Evolutionary conservation across 2,797 vertebrate genomes (phyloP), one percentile per base, ranked within the genome.

Genomic region (Natrix natrix): DNA sequence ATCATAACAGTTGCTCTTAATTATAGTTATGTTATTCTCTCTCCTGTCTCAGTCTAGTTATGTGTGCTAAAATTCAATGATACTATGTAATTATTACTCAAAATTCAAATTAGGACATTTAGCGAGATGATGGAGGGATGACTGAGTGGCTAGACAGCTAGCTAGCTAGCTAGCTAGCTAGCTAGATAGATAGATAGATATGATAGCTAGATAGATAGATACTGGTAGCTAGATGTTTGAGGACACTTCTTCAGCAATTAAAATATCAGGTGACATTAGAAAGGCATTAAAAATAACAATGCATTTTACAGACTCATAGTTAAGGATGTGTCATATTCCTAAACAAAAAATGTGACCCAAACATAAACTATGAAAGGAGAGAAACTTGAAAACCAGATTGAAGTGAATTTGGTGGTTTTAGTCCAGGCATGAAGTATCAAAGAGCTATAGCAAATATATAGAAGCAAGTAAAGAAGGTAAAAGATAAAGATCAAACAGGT

Each of bases 61-160:
- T 43, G 32, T 83, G 87, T 89, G 89, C 91, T 88, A 94, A 93
- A 94, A 94, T 78, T 61, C 56, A 61, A 48, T 78, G 94, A 90
- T 92, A 93, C 89, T 93, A 37, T 90, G 55, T 87, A 95, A 74
- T 89, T 93, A 94, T 48, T 0, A 1, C 56, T 52, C 54, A 92
- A 59, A 94, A 95, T 91, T 26, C 78, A 1, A 87, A 61, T 32
- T 17, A 93, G 94, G 69, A 60, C 69, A 63, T 48, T 59, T 92
- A 37, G 92, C 61, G 26, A 92, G 16, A 16, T 69, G 28, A 69
- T 32, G 63, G 61, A 28, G 13, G 11, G 11, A 63, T 63, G 4
- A 12, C 28, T 69, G 11, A 12, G 1, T n/a, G 63, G n/a, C n/a
- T n/a, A 3, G 28, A n/a, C 13, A 2, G 63, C 6, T n/a, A 14